These are phyloP conservation scores for Lamellibrachia luymesi DNA, from an alignment of 1,140 invertebrate species.

Conservation along the genomic window DNA sequence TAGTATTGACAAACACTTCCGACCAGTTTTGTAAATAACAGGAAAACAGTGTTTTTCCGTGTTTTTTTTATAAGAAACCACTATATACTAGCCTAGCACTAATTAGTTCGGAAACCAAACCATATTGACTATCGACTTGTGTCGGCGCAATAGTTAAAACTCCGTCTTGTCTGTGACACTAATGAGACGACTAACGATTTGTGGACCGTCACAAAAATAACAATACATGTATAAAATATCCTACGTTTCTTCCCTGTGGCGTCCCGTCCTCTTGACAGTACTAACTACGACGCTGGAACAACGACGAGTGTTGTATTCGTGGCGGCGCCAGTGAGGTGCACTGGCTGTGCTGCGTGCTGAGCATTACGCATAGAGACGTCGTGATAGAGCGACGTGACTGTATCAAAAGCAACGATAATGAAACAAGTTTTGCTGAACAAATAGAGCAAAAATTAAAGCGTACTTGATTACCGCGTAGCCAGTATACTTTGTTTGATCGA, in stretches of 20 bases:
- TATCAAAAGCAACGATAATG: neutral
- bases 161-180: too few species aligned
- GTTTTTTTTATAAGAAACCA: too few species aligned
- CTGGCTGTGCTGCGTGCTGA: neutral
- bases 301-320: neutral
- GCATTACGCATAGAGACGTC: neutral
- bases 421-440: neutral
- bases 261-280: neutral
- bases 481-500: neutral
- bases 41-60: too few species aligned
- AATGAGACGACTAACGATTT: too few species aligned
- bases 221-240: too few species aligned
- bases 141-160: too few species aligned
- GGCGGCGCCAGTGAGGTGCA: neutral
- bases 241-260: neutral
- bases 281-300: neutral
- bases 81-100: too few species aligned
- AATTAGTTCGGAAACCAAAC: too few species aligned
- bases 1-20: too few species aligned
- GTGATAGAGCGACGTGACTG: neutral
- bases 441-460: neutral
- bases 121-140: neutral
- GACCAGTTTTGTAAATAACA: too few species aligned
- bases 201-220: too few species aligned
- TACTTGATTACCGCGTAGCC: neutral